phyloP scores from a whole-genome alignment of 1,140 invertebrate genomes.

The Scaptomyza pallida region DNA sequence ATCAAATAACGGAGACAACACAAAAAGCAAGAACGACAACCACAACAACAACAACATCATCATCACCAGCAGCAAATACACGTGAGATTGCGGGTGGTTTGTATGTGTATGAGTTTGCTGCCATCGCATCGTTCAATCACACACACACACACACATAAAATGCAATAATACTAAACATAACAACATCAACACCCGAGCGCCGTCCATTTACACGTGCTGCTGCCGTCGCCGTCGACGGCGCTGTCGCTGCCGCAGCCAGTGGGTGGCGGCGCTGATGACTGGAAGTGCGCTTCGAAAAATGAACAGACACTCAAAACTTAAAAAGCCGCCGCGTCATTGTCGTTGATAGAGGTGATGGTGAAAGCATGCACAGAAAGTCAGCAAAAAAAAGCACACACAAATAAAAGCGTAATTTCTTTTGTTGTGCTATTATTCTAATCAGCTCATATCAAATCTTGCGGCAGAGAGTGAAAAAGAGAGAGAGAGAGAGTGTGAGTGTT shows the following conservation, averaged over 20 bases:
- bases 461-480: background rate
- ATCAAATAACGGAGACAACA: constrained; percentile 31
- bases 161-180: background rate
- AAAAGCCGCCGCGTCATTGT: constrained; percentile 37
- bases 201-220: constrained; percentile 38
- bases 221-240: background rate
- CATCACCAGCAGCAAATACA: constrained; percentile 15
- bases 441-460: background rate
- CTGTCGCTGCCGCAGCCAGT: constrained; percentile 9
- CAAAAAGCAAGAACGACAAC: background rate
- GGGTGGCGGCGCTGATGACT: constrained; percentile 31
- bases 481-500: constrained; percentile 9
- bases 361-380: constrained; percentile 18
- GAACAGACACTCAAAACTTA: background rate
- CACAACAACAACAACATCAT: too few species aligned
- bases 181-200: constrained; percentile 24
- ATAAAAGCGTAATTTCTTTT: constrained; percentile 39
- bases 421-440: constrained; percentile 51
- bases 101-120: background rate
- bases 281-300: constrained; percentile 36
- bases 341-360: constrained; percentile 35
- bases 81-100: constrained; percentile 19
- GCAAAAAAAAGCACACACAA: constrained; percentile 3
- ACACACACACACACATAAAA: constrained; percentile 14
- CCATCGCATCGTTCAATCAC: constrained; percentile 18